These are phyloP conservation scores for Ridgeia piscesae DNA, from an alignment of 1,140 invertebrate genomes.

Conservation along the genomic window DNA sequence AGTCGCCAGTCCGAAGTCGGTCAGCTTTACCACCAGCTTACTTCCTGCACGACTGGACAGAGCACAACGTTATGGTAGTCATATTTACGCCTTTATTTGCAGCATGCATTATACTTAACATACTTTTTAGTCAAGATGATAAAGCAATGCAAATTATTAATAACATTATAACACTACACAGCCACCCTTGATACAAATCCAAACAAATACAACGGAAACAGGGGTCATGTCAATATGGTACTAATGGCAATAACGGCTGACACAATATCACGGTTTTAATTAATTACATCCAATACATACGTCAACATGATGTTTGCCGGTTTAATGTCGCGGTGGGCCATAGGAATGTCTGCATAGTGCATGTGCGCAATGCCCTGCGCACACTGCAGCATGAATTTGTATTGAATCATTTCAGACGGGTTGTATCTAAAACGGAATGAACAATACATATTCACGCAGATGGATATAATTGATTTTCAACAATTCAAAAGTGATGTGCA, in stretches of 20 bases:
- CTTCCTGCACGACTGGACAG: not conserved
- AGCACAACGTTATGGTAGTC: not conserved
- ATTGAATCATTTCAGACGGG: not conserved
- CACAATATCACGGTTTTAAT: too few species aligned
- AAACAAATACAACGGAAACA: too few species aligned
- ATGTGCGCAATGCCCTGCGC: conserved; percentile 10
- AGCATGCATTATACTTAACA: too few species aligned
- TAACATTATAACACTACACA: too few species aligned
- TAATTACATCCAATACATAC: too few species aligned
- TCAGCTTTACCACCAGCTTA: not conserved
- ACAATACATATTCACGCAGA: not conserved
- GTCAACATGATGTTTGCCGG: conserved; percentile 13
- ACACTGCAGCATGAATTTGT: conserved; percentile 3
- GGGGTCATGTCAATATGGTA: too few species aligned
- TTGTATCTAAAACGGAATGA: not conserved
- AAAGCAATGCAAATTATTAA: too few species aligned
- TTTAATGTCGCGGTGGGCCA: conserved; percentile 10
- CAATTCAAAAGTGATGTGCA: too few species aligned
- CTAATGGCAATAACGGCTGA: too few species aligned
- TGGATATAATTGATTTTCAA: not conserved
- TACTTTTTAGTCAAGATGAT: too few species aligned
- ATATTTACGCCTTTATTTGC: too few species aligned
- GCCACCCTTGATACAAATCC: too few species aligned
- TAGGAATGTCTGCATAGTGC: conserved; percentile 1
- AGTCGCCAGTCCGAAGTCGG: conserved; percentile 7